Evolutionary conservation across 2,797 vertebrate genomes (phyloP).

Genomic region (Pseudomugil tenellus): DNA sequence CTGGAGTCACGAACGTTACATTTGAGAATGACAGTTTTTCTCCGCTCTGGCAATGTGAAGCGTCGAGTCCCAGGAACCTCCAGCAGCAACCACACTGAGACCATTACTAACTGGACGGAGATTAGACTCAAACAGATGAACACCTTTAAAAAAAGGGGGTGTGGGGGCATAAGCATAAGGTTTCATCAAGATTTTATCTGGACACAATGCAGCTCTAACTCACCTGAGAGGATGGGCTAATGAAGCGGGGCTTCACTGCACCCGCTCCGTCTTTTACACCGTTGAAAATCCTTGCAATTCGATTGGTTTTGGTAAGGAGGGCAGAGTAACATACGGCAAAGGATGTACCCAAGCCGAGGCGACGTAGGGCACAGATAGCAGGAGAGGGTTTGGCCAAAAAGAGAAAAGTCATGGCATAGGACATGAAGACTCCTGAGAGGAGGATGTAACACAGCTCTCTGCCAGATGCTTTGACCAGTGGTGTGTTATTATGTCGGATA

Average conservation of each 20-base stretch:
- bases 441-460: slow-evolving; percentile 97
- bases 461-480: slow-evolving; percentile 96
- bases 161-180: slow-evolving; percentile 8
- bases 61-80: slow-evolving; percentile 93
- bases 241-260: slow-evolving; percentile 93
- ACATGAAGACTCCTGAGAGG: slow-evolving; percentile 94
- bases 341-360: slow-evolving; percentile 93
- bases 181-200: slow-evolving; percentile 30
- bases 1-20: slow-evolving; percentile 98
- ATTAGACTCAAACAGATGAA: slow-evolving; percentile 98
- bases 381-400: slow-evolving; percentile 98
- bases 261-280: slow-evolving; percentile 92
- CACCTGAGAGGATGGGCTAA: slow-evolving; percentile 96
- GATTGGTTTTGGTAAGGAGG: slow-evolving; percentile 98
- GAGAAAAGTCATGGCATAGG: slow-evolving; percentile 98
- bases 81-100: slow-evolving; percentile 94
- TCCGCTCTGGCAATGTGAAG: slow-evolving; percentile 92
- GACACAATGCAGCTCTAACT: slow-evolving; percentile 21
- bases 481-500: slow-evolving; percentile 93
- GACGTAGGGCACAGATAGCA: slow-evolving; percentile 92
- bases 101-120: slow-evolving; percentile 93
- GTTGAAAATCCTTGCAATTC: slow-evolving; percentile 95
- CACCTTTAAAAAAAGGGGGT: slow-evolving; percentile 76
- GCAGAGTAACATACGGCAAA: slow-evolving; percentile 98
- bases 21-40: slow-evolving; percentile 96